Evolutionary conservation across 2,888 invertebrate species (phyloP).

Genomic region (Tromatobia lineatoria): DNA sequence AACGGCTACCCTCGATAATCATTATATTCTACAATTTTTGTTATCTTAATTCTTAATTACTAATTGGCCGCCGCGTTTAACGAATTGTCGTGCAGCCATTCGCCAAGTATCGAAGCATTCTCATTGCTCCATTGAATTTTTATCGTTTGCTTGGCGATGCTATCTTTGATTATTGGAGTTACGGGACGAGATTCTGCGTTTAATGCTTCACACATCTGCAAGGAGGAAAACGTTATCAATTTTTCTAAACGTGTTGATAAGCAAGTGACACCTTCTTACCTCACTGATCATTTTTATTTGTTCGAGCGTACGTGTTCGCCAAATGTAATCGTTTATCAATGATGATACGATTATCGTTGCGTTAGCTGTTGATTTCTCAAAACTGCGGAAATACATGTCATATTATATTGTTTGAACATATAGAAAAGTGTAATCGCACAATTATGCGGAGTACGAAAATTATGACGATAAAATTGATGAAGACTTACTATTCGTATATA

Average conservation of each 20-base stretch:
- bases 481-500: slow-evolving; percentile 65
- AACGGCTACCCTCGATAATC: background rate
- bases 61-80: background rate
- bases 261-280: slow-evolving; percentile 40
- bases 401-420: background rate
- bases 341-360: background rate
- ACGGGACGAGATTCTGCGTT: slow-evolving; percentile 33
- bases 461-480: background rate
- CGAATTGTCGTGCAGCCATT: slow-evolving; percentile 64
- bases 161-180: slow-evolving; percentile 16
- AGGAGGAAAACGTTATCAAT: slow-evolving; percentile 14
- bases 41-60: background rate
- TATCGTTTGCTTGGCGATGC: slow-evolving; percentile 43
- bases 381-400: slow-evolving; percentile 20
- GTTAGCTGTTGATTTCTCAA: slow-evolving; percentile 30
- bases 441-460: background rate
- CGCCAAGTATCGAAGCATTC: slow-evolving; percentile 61
- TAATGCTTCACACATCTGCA: slow-evolving; percentile 58
- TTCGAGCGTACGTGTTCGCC: slow-evolving; percentile 46
- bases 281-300: slow-evolving; percentile 45
- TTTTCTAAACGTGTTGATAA: background rate
- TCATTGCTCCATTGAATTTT: slow-evolving; percentile 62
- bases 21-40: background rate
- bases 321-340: slow-evolving; percentile 60
- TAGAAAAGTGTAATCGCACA: background rate